Evolutionary conservation across 1,140 invertebrate genomes (phyloP).

Genomic region (Atta cephalotes): DNA sequence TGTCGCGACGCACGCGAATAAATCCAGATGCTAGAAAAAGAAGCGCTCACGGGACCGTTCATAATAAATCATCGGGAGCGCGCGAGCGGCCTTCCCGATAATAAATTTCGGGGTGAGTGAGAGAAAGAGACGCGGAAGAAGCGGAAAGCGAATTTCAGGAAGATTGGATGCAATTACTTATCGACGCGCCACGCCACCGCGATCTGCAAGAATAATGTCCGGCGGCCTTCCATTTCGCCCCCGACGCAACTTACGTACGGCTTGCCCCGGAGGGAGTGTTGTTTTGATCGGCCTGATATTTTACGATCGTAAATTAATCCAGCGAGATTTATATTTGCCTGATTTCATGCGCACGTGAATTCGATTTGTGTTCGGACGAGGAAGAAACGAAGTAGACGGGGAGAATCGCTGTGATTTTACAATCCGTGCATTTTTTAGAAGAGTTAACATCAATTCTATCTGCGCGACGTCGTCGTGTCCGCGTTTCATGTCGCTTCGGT

Average conservation of each 20-base stretch:
- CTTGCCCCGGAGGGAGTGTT: not conserved
- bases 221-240: slow-evolving; percentile 4
- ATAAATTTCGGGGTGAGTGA: slow-evolving; percentile 67
- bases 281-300: slow-evolving; percentile 44
- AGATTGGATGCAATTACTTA: slow-evolving; percentile 66
- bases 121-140: slow-evolving; percentile 32
- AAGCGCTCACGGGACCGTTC: slow-evolving; percentile 24
- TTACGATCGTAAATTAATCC: slow-evolving; percentile 46
- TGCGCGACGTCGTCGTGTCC: too few relatives aligned
- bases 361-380: not conserved
- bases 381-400: not conserved
- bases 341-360: not conserved
- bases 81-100: slow-evolving; percentile 40
- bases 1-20: slow-evolving; percentile 43
- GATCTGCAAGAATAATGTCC: slow-evolving; percentile 42
- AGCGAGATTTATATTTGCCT: slow-evolving; percentile 13
- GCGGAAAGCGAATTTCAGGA: slow-evolving; percentile 45
- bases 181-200: slow-evolving; percentile 32
- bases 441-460: slow-evolving; percentile 3
- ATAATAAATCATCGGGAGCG: slow-evolving; percentile 64
- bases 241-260: not conserved
- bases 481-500: not conserved
- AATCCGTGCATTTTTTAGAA: not conserved
- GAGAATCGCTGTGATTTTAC: not conserved
- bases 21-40: slow-evolving; percentile 53